Base-by-base conservation (phyloP, 2,113 vertebrate species). In the Calyptomena viridis region DNA sequence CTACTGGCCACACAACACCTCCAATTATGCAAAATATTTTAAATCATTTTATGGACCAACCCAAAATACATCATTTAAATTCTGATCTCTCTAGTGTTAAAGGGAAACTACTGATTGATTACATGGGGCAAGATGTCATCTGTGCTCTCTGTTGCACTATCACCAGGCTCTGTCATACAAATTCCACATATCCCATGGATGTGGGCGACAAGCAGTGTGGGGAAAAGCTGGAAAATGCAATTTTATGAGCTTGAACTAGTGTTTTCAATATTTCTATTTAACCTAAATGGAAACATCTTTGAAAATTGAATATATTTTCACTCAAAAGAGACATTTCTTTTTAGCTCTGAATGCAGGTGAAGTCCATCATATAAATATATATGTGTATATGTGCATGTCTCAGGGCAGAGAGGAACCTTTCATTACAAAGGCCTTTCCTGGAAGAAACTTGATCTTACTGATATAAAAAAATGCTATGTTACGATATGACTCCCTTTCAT, bases 101-200 rank as follows among this genome's bases (percentile, higher is more conserved):
- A 84, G 60, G n/a, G 19, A 90, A 96, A 87, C 31, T 73, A 31
- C 68, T 80, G 90, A 94, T 74, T 64, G 90, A 93, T 91, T 66
- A 47, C 72, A 27, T 0, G 3, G 63, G 55, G 71, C 52, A 83
- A 47, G 84, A 60, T 73, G 67, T 91, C 87, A 90, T 37, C n/a
- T 10, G 0, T 63, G 56, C 33, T 93, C 59, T 63, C 62, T 80
- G 46, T 47, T 69, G 27, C 72, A 40, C 55, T 49, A 1, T 64
- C 79, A 46, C 44, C 81, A 68, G 87, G 42, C 20, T 72, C 83
- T 82, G 84, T 63, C 85, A 90, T 14, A 93, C 42, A 74, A 77
- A 73, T 71, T 71, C 56, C 64, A 53, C 15, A 6, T 16, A 25
- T 77, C 15, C 78, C 59, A 52, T 5, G 33, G 63, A 46, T 37